phyloP scores from a whole-genome alignment of 1,140 invertebrate species.

The Acyrthosiphon pisum region DNA sequence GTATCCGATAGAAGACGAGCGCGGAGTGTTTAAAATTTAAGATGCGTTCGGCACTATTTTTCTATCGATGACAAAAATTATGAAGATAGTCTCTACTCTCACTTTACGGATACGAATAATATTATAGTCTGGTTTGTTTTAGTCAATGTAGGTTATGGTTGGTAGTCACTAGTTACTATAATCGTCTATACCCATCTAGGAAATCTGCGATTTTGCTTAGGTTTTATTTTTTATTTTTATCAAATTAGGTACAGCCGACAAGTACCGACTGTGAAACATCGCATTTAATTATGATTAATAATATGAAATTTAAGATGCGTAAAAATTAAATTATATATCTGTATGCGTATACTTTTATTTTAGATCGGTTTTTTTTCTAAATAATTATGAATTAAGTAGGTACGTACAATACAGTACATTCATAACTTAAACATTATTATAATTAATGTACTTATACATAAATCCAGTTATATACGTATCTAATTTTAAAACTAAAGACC shows the following conservation, averaged over 20 bases:
- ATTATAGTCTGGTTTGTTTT: not conserved
- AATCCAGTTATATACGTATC: not conserved
- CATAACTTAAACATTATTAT: not conserved
- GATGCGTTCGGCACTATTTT: not conserved
- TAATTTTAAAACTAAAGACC: not conserved
- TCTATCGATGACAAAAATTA: not conserved
- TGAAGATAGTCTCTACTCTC: conserved; percentile 23
- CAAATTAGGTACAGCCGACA: not conserved
- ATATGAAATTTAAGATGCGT: not conserved
- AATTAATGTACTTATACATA: not conserved
- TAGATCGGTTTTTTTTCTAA: not conserved
- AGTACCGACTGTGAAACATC: not conserved
- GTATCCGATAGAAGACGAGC: not conserved
- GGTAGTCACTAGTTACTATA: not conserved
- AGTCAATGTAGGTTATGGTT: conserved; percentile 20
- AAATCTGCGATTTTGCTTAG: no score
- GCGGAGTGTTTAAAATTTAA: conserved; percentile 1
- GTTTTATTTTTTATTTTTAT: not conserved
- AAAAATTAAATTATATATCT: not conserved
- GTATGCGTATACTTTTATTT: not conserved
- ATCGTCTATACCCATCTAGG: not conserved
- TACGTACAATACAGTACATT: not conserved
- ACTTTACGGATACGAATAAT: conserved; percentile 8
- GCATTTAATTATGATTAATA: not conserved
- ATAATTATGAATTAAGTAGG: not conserved